Base-by-base conservation (phyloP, 2,888 invertebrate genomes). In the Cabera pusaria region DNA sequence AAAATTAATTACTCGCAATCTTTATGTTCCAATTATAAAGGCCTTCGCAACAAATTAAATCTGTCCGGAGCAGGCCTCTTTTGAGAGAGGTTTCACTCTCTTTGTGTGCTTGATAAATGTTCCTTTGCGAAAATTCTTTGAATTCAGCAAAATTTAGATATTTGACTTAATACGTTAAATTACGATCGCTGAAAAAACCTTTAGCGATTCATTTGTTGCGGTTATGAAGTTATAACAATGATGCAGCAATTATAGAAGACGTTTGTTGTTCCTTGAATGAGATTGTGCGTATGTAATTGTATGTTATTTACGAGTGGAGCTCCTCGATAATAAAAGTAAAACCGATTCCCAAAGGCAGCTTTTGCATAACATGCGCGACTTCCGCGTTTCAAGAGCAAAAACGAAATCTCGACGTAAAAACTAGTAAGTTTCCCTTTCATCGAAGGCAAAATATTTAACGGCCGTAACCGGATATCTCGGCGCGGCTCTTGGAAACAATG, bases 21-120 rank as follows among this genome's bases (percentile, higher is more conserved):
- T 88, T 88, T 88, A 88, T 88, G 84, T 87, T 88, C 87, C 87
- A 88, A 88, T 88, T 88, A 88, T 87, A 87, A 88, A 88, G 78
- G 87, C 87, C 88, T 88, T 88, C 82, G 88, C 85, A 85, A 88
- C 88, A 88, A 88, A 88, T 88, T 88, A 88, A 88, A 88, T 88
- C 88, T 88, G 88, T 88, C 88, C 81, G 75, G 70, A 77, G 80
- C 88, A 88, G 86, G 81, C 82, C 77, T 76, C 86, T 84, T 87
- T 88, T 84, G 77, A 87, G 87, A 85, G 84, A 84, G 84, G 82
- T 83, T 84, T 86, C 82, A 82, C 86, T 87, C 80, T 83, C 86
- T 87, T 88, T 87, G 88, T 87, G 77, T 76, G 77, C 78, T 86
- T 88, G 88, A 88, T 88, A 87, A 88, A 88, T 88, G 88, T 85